Evolutionary conservation across 2,888 invertebrate genomes (phyloP).

Genomic region (Diarsia brunnea): DNA sequence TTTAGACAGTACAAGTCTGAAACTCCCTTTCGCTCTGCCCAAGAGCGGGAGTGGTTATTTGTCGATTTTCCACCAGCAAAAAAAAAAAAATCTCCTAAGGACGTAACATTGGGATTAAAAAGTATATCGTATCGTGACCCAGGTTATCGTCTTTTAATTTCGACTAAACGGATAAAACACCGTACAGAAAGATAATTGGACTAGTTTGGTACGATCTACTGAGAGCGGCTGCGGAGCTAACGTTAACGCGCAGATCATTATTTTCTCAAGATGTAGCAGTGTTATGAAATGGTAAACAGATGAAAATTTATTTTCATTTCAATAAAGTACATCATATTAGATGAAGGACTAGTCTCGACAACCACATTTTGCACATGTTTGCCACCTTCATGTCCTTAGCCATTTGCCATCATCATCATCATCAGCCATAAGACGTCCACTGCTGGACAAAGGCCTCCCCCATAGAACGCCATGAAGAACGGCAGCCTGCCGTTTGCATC

Average conservation of each 20-base stretch:
- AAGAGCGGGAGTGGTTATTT: too few relatives aligned
- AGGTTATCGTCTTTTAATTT: neutral
- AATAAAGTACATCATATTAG: neutral
- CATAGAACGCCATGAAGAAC: too few relatives aligned
- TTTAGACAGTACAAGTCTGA: too few relatives aligned
- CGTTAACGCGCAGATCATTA: constrained; percentile 24
- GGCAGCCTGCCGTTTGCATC: too few relatives aligned
- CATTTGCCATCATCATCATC: neutral
- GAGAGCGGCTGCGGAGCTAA: constrained; percentile 9
- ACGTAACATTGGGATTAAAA: neutral
- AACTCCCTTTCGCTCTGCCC: too few relatives aligned
- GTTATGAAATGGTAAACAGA: neutral
- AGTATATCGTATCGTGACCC: neutral
- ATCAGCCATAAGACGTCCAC: too few relatives aligned
- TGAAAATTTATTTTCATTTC: neutral
- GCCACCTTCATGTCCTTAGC: too few relatives aligned
- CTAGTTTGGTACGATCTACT: neutral
- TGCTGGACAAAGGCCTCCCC: too few relatives aligned
- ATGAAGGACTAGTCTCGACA: neutral
- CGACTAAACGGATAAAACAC: constrained; percentile 3
- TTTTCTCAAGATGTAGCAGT: constrained; percentile 19
- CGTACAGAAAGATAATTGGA: neutral
- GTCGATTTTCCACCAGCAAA: too few relatives aligned
- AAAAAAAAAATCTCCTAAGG: too few relatives aligned
- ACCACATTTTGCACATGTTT: neutral